phyloP scores from a whole-genome alignment of 2,113 vertebrate species.

The Todiramphus saurophagus region DNA sequence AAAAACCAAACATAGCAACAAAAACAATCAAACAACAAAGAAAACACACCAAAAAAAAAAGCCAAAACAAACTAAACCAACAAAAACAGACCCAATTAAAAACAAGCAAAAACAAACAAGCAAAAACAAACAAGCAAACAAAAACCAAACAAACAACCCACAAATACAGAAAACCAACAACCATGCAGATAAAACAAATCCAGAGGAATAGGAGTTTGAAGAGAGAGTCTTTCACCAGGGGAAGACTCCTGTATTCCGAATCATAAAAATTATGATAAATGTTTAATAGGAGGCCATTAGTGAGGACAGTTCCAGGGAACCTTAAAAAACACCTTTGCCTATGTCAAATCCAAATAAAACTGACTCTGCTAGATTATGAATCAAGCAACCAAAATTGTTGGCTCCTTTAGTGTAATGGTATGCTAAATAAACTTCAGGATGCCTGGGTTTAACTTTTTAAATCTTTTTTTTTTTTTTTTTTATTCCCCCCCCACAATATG shows the following conservation, averaged over 20 bases:
- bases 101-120: too few relatives aligned
- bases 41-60: too few relatives aligned
- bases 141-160: too few relatives aligned
- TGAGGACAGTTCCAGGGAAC: background rate
- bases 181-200: background rate
- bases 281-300: background rate
- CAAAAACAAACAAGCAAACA: too few relatives aligned
- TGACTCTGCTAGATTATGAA: background rate
- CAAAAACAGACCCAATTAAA: background rate
- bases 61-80: too few relatives aligned
- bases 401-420: background rate
- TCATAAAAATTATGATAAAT: background rate
- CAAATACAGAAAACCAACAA: background rate
- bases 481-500: background rate
- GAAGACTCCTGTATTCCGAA: background rate
- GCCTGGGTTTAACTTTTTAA: background rate
- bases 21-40: too few relatives aligned
- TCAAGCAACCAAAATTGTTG: background rate
- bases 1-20: too few relatives aligned
- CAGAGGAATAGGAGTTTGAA: background rate
- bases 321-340: background rate
- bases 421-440: background rate
- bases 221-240: background rate
- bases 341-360: background rate
- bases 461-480: background rate